Evolutionary conservation across 2,888 invertebrate genomes (phyloP).

Genomic region (Noctua fimbriata): DNA sequence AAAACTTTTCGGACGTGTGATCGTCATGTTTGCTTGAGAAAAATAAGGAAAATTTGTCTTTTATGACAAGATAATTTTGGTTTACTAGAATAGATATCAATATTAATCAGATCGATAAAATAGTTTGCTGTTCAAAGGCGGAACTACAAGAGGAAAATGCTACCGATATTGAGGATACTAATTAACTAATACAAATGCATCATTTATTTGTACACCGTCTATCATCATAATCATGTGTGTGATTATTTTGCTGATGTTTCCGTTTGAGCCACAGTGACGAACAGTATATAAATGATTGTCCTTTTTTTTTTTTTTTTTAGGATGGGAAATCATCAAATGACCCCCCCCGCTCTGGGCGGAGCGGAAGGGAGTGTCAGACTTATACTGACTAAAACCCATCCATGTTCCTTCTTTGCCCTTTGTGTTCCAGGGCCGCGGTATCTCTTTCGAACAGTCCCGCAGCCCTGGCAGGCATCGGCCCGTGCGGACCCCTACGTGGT

Average conservation of each 20-base stretch:
- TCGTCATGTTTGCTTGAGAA: conserved; percentile 24
- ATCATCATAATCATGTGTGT: not conserved
- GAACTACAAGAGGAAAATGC: not conserved
- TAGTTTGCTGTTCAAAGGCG: not conserved
- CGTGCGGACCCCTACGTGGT: too few relatives aligned
- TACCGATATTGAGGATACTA: too few relatives aligned
- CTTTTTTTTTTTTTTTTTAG: too few relatives aligned
- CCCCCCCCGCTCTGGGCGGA: too few relatives aligned
- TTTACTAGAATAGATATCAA: conserved; percentile 38
- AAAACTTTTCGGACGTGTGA: conserved; percentile 1
- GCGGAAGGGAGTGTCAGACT: too few relatives aligned
- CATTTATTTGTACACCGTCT: not conserved
- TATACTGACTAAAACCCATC: too few relatives aligned
- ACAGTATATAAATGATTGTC: not conserved
- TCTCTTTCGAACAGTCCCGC: too few relatives aligned
- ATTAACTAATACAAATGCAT: not conserved
- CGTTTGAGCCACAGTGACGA: conserved; percentile 7
- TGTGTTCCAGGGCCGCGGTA: too few relatives aligned
- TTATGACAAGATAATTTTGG: conserved; percentile 1
- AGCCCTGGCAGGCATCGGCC: too few relatives aligned
- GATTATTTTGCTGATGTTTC: conserved; percentile 6
- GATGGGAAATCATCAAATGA: too few relatives aligned
- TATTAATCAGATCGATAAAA: conserved; percentile 16
- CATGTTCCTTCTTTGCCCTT: too few relatives aligned
- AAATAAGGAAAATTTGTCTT: conserved; percentile 36